Evolutionary conservation across 2,888 invertebrate species (phyloP).

Genomic region (Gastracanthus pulcherrimus): DNA sequence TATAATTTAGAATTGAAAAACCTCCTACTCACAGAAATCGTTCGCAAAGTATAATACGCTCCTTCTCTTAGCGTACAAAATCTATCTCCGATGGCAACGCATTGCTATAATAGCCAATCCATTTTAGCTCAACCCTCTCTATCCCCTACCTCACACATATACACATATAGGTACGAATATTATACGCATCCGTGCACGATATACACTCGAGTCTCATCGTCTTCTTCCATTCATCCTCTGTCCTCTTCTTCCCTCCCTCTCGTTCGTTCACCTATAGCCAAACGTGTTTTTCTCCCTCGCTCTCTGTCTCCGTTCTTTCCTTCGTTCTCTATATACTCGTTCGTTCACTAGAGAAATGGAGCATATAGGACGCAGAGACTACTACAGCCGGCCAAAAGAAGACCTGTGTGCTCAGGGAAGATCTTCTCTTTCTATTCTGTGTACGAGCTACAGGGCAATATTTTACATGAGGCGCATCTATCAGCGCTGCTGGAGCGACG

Average conservation of each 20-base stretch:
- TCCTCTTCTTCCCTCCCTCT: neutral
- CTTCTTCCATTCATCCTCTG: neutral
- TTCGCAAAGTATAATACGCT: no score
- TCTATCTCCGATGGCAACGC: no score
- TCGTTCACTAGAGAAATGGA: neutral
- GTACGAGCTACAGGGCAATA: no score
- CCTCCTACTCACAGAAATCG: no score
- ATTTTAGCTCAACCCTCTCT: neutral
- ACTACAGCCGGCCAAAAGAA: neutral
- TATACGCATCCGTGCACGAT: neutral
- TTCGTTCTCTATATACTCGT: no score
- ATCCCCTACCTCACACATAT: neutral
- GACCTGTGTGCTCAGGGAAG: neutral
- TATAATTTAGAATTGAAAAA: neutral
- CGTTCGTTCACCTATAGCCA: conserved; percentile 16
- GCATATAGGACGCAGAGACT: neutral
- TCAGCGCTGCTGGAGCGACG: no score
- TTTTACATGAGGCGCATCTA: no score
- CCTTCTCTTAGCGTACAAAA: no score
- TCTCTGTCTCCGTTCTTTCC: no score
- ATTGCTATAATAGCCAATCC: no score
- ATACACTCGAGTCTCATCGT: no score
- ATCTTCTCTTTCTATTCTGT: neutral
- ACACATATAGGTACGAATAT: neutral
- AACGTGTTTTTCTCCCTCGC: conserved; percentile 20